phyloP scores from a whole-genome alignment of 1,140 invertebrate species.

The Micrasema longulum region DNA sequence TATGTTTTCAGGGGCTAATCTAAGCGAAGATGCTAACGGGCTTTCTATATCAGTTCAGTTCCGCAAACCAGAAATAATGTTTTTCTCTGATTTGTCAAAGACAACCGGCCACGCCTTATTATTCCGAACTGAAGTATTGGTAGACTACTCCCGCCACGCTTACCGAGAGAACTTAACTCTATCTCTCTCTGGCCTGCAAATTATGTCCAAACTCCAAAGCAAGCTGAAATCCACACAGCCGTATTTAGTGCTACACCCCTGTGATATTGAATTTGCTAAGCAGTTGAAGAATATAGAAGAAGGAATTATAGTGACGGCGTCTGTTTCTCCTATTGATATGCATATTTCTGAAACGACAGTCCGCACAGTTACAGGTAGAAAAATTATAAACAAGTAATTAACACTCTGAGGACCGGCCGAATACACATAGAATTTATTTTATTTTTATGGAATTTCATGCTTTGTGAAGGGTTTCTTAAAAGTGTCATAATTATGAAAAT shows the following conservation, averaged over 20 bases:
- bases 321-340: conserved; percentile 76
- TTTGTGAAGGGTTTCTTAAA: too few species aligned
- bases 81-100: conserved; percentile 77
- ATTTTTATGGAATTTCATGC: too few species aligned
- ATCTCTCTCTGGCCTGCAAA: conserved; percentile 76
- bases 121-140: conserved; percentile 78
- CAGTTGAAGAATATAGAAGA: conserved; percentile 73
- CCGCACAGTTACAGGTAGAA: conserved; percentile 72
- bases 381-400: not conserved
- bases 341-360: conserved; percentile 81
- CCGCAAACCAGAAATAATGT: conserved; percentile 82
- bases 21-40: conserved; percentile 65
- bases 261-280: conserved; percentile 78
- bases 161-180: conserved; percentile 75
- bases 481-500: too few species aligned
- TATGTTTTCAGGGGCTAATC: conserved; percentile 58
- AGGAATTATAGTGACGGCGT: conserved; percentile 71
- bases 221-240: conserved; percentile 67
- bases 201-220: conserved; percentile 70
- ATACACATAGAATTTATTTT: too few species aligned
- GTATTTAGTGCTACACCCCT: conserved; percentile 74
- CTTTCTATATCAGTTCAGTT: conserved; percentile 78
- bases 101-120: conserved; percentile 80
- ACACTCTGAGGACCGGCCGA: too few species aligned
- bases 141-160: conserved; percentile 79